These are phyloP conservation scores for Spatula clypeata DNA, from an alignment of 2,797 vertebrate genomes.

Conservation along the genomic window DNA sequence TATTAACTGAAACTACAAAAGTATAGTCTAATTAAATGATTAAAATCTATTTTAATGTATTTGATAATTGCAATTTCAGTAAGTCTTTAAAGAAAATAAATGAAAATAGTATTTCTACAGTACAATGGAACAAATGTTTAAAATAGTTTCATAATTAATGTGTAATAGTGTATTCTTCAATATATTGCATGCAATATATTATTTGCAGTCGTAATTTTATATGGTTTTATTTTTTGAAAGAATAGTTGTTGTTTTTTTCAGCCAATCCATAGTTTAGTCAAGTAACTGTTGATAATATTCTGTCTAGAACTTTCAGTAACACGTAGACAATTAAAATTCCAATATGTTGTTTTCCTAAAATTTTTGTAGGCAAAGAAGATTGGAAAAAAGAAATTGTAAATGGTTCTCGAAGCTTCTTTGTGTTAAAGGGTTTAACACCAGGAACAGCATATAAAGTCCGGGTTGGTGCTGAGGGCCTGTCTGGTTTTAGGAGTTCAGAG, in stretches of 20 bases:
- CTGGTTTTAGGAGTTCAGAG: slow-evolving; percentile 90
- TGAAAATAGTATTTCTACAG: neutral
- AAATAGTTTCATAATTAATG: slow-evolving; percentile 34
- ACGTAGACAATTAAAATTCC: slow-evolving; percentile 78
- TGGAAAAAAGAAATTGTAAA: slow-evolving; percentile 95
- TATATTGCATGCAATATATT: slow-evolving; percentile 60
- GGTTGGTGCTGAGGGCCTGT: slow-evolving; percentile 91
- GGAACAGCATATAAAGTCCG: slow-evolving; percentile 95
- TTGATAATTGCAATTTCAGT: neutral
- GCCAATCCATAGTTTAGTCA: slow-evolving; percentile 31
- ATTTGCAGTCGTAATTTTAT: neutral
- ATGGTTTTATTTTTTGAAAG: slow-evolving; percentile 22
- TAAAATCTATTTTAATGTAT: neutral
- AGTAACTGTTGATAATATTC: slow-evolving; percentile 52
- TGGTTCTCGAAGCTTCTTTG: slow-evolving; percentile 91
- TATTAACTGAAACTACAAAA: neutral
- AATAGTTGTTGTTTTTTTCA: slow-evolving; percentile 19
- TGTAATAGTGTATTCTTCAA: neutral
- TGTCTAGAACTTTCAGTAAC: slow-evolving; percentile 66
- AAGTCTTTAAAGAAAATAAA: neutral
- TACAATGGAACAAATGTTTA: slow-evolving; percentile 71
- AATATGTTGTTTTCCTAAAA: slow-evolving; percentile 88
- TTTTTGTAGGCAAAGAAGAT: slow-evolving; percentile 94
- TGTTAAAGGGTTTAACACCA: slow-evolving; percentile 94
- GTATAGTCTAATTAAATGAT: neutral